Evolutionary conservation across 2,888 invertebrate species (phyloP), one percentile per base, ranked within the genome.

Genomic region (Gari tellinella): DNA sequence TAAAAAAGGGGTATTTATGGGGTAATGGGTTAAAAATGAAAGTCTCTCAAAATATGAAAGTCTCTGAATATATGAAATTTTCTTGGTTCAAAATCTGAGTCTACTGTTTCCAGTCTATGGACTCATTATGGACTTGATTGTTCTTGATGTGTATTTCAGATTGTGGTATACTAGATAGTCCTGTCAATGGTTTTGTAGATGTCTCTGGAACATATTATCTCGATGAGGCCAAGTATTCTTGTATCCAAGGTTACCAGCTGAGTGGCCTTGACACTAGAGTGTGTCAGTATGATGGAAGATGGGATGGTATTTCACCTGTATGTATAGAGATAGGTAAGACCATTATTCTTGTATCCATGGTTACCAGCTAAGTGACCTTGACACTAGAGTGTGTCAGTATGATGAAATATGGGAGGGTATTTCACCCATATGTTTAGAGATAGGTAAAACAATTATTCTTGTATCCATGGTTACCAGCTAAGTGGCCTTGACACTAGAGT

Each of bases 401-500:
- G 10, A 43, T 26, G 38, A 51, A n/a, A 19, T 64, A 60, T 23
- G 25, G 15, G 17, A 65, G 65, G 23, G 23, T 23, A 21, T n/a
- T n/a, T n/a, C n/a, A n/a, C n/a, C n/a, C n/a, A n/a, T n/a, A n/a
- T n/a, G n/a, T n/a, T n/a, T n/a, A n/a, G n/a, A n/a, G n/a, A n/a
- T n/a, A n/a, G n/a, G n/a, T n/a, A n/a, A n/a, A n/a, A n/a, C n/a
- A n/a, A n/a, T n/a, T n/a, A n/a, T n/a, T n/a, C n/a, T n/a, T 72
- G 72, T 65, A 37, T 61, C 23, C 15, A 15, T 46, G 72, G 72
- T 0, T 72, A 72, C 49, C 38, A 38, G 14, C 19, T 65, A 17
- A 23, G 48, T 38, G 72, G 72, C 19, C 10, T 26, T 10, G 14
- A 41, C n/a, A 25, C 1, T 15, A 15, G 52, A 21, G 40, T 26